Percentiles rank a stretch among this genome's conserved stretches.
Evolutionary conservation across 2,113 vertebrate species (phyloP).

Genomic region (Osmerus mordax): DNA sequence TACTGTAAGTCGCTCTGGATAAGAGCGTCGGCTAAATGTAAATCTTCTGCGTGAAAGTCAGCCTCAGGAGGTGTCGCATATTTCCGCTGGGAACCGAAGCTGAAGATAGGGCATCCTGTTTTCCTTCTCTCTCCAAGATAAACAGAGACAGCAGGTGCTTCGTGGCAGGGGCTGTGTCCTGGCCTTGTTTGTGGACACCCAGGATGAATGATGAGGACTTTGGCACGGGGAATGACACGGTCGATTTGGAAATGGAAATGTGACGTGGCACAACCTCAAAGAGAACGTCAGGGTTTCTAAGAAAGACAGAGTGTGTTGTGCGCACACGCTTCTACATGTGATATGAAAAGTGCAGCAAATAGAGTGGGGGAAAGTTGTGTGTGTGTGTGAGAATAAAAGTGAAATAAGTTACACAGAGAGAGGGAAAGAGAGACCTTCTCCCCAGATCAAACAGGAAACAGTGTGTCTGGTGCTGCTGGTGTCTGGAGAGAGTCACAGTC

Average conservation of each 20-base stretch:
- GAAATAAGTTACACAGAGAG: slow-evolving; percentile 10
- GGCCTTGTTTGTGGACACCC: slow-evolving; percentile 48
- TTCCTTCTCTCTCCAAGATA: too few species aligned
- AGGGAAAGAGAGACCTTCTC: not conserved
- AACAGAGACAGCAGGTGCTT: too few species aligned
- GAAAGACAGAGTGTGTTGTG: not conserved
- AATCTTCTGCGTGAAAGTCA: too few species aligned
- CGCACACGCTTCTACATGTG: not conserved
- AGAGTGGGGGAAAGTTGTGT: not conserved
- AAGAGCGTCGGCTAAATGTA: too few species aligned
- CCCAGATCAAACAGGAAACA: not conserved
- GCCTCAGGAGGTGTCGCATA: too few species aligned
- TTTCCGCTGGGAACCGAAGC: too few species aligned
- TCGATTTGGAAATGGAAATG: not conserved
- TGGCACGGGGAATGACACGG: not conserved
- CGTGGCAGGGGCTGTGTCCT: too few species aligned
- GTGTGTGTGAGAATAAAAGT: slow-evolving; percentile 1
- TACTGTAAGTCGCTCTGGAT: too few species aligned
- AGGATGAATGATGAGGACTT: slow-evolving; percentile 43
- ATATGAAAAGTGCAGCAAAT: not conserved
- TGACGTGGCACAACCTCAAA: not conserved
- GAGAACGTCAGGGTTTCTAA: too few species aligned
- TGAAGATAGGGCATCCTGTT: too few species aligned
- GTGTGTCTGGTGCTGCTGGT: not conserved
- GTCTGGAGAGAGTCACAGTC: not conserved